Evolutionary conservation across 2,888 invertebrate genomes (phyloP).

Genomic region (Drosophila bunnanda): DNA sequence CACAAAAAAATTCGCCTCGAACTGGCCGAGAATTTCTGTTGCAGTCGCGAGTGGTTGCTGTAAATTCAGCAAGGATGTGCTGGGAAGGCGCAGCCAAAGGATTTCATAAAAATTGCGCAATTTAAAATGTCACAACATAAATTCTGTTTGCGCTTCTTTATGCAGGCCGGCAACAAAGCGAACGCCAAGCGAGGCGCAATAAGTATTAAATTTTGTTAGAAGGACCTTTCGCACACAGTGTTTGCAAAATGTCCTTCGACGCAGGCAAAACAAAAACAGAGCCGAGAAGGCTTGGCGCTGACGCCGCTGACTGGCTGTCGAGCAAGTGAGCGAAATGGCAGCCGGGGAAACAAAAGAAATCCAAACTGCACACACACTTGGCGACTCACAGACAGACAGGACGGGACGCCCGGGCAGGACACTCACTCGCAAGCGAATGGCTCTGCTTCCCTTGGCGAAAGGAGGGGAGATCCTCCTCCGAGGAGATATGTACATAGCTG

Average conservation of each 20-base stretch:
- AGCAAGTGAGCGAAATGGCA: slow-evolving; percentile 68
- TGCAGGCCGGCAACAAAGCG: slow-evolving; percentile 63
- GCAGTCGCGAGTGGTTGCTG: slow-evolving; percentile 65
- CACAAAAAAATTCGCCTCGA: slow-evolving; percentile 47
- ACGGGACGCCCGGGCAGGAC: slow-evolving; percentile 30
- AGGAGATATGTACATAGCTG: slow-evolving; percentile 51
- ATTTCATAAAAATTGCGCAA: slow-evolving; percentile 85
- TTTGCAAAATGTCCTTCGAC: slow-evolving; percentile 71
- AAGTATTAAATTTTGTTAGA: slow-evolving; percentile 80
- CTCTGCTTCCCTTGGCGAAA: slow-evolving; percentile 5
- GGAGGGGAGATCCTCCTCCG: slow-evolving; percentile 36
- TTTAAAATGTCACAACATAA: slow-evolving; percentile 85
- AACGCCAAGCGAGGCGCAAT: slow-evolving; percentile 60
- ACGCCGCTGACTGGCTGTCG: slow-evolving; percentile 78
- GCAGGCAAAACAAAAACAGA: slow-evolving; percentile 57
- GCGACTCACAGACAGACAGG: slow-evolving; percentile 30
- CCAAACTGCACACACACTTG: slow-evolving; percentile 73
- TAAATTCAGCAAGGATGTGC: slow-evolving; percentile 64
- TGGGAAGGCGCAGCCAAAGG: slow-evolving; percentile 76
- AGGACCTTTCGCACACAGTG: slow-evolving; percentile 59
- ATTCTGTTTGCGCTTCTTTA: slow-evolving; percentile 82
- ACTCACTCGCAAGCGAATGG: slow-evolving; percentile 37
- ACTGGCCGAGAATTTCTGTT: slow-evolving; percentile 43
- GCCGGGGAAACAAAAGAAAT: slow-evolving; percentile 68
- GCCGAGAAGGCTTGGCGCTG: slow-evolving; percentile 52